Percentiles rank a stretch among this genome's conserved stretches.
These are phyloP conservation scores for Lymantria dispar DNA, from an alignment of 2,888 invertebrate species.

Conservation along the genomic window DNA sequence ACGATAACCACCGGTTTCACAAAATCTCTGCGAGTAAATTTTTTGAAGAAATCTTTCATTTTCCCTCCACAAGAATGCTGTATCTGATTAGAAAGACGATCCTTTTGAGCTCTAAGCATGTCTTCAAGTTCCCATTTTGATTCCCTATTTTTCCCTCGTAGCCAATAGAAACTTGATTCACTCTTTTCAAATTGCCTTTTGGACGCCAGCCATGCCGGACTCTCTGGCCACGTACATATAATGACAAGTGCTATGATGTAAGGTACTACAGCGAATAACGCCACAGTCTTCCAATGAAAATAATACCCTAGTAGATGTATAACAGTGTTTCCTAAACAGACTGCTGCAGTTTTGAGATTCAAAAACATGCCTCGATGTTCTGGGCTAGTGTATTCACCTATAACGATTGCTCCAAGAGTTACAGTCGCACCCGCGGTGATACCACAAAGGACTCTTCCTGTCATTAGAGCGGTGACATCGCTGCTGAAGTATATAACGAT, in stretches of 20 bases:
- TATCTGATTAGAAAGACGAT: constrained; percentile 13
- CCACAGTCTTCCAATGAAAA: constrained; percentile 47
- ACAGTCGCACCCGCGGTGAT: constrained; percentile 17
- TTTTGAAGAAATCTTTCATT: constrained; percentile 6
- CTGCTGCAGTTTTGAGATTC: constrained; percentile 26
- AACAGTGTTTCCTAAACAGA: constrained; percentile 16
- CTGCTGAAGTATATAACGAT: constrained; percentile 19
- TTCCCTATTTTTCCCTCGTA: constrained; percentile 60
- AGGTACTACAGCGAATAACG: constrained; percentile 41
- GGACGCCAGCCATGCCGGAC: constrained; percentile 82
- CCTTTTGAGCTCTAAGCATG: constrained; percentile 46
- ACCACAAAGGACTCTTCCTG: constrained; percentile 19
- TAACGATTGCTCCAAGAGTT: constrained; percentile 57
- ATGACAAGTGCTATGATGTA: constrained; percentile 38
- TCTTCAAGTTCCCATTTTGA: constrained; percentile 40
- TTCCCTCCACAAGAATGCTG: constrained; percentile 2
- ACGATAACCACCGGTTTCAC: constrained; percentile 38
- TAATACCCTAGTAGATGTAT: constrained; percentile 30
- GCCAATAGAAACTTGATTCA: constrained; percentile 69
- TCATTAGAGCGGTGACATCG: constrained; percentile 17
- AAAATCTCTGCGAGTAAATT: constrained; percentile 40
- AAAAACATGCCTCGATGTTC: constrained; percentile 78
- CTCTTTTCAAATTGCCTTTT: constrained; percentile 66
- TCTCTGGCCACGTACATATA: constrained; percentile 79
- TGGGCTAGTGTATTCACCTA: constrained; percentile 71